phyloP scores from a whole-genome alignment of 2,888 invertebrate genomes.

The Nymphalis c-album region DNA sequence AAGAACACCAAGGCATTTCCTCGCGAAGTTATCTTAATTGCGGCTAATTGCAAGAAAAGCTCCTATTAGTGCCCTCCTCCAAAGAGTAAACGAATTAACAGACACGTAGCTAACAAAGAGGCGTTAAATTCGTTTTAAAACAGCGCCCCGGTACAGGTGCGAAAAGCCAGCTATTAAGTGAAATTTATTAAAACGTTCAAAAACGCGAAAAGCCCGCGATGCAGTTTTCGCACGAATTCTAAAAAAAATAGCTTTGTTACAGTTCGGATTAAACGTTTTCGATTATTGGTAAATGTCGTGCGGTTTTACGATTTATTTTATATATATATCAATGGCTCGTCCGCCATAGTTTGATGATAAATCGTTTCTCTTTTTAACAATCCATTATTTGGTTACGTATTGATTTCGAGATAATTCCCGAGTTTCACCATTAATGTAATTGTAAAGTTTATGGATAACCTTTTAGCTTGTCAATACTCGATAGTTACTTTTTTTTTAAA shows the following conservation, averaged over 20 bases:
- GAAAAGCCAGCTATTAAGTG: constrained; percentile 68
- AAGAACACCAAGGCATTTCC: constrained; percentile 54
- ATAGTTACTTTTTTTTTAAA: no score
- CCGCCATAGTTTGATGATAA: background rate
- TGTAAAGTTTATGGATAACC: no score
- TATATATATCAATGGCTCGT: background rate
- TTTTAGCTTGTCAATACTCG: no score
- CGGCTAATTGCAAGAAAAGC: constrained; percentile 77
- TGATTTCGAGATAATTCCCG: no score
- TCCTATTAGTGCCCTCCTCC: constrained; percentile 67
- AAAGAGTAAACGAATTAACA: constrained; percentile 79
- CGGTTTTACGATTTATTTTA: constrained; percentile 1
- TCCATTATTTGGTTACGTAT: no score
- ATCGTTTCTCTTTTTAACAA: background rate
- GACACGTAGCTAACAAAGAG: constrained; percentile 65
- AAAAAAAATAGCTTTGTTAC: constrained; percentile 36
- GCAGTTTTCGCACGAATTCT: constrained; percentile 37
- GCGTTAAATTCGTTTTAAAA: constrained; percentile 75
- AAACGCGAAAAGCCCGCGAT: constrained; percentile 46
- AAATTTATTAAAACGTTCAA: constrained; percentile 68
- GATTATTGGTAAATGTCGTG: constrained; percentile 35
- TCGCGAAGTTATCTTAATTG: constrained; percentile 73
- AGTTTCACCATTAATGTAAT: no score
- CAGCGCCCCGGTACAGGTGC: constrained; percentile 67
- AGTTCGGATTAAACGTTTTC: constrained; percentile 35